A percentile compares a stretch with the other conserved stretches of the same genome.
These are phyloP conservation scores for Hyles euphorbiae DNA, from an alignment of 1,140 invertebrate species.

Conservation along the genomic window DNA sequence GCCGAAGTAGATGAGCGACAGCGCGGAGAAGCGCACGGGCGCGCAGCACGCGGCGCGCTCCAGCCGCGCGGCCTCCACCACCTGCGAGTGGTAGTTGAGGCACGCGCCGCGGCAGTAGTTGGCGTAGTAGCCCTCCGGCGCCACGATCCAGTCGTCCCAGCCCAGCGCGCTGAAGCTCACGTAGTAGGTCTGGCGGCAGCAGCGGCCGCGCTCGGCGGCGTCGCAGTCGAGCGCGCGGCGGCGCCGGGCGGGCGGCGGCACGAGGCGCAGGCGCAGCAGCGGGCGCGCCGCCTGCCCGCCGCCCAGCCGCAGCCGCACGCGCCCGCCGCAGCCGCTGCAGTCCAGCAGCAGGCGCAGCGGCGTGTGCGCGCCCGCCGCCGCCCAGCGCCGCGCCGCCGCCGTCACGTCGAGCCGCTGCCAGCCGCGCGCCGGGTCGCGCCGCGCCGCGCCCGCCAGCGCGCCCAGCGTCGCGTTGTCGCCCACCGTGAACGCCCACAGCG, in stretches of 20 bases:
- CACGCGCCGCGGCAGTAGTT: constrained; percentile 96
- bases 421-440: constrained; percentile 81
- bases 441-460: constrained; percentile 82
- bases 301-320: constrained; percentile 78
- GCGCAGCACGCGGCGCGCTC: constrained; percentile 94
- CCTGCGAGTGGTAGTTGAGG: constrained; percentile 91
- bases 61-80: constrained; percentile 91
- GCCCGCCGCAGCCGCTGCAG: constrained; percentile 88
- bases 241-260: constrained; percentile 79
- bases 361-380: constrained; percentile 68
- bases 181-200: constrained; percentile 94
- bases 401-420: constrained; percentile 94
- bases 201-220: constrained; percentile 84
- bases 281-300: constrained; percentile 81
- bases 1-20: constrained; percentile 96
- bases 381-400: constrained; percentile 84
- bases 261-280: constrained; percentile 89
- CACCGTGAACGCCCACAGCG: constrained; percentile 81
- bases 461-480: constrained; percentile 78
- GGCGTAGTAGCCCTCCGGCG: constrained; percentile 92
- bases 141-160: constrained; percentile 97
- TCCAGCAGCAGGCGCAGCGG: constrained; percentile 87
- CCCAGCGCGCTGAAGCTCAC: constrained; percentile 93
- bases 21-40: constrained; percentile 93
- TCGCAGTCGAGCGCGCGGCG: constrained; percentile 89